Conservation (phyloP, 2,797 vertebrate species). For the Huso huso region DNA sequence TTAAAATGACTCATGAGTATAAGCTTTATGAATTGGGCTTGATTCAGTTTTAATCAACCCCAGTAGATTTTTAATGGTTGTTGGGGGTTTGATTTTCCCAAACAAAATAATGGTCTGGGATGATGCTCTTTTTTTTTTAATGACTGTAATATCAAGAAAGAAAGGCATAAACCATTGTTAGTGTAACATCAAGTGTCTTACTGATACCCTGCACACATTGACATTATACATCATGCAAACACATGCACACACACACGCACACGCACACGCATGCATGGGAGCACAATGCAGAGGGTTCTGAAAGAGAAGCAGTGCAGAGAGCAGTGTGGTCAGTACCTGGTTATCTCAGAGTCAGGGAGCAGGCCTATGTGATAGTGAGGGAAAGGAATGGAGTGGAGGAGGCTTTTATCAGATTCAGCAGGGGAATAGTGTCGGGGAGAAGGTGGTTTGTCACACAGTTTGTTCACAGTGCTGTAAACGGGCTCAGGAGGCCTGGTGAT, state of each 20-base stretch:
- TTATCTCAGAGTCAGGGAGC: slow-evolving; percentile 88
- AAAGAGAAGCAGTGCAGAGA: slow-evolving; percentile 15
- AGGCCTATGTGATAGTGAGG: slow-evolving; percentile 90
- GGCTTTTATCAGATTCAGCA: slow-evolving; percentile 90
- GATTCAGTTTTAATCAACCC: too few species aligned
- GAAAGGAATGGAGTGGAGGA: slow-evolving; percentile 84
- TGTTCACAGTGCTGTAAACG: slow-evolving; percentile 99
- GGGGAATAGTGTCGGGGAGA: slow-evolving; percentile 92
- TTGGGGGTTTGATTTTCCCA: too few species aligned
- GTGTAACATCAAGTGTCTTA: too few species aligned
- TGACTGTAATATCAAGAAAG: too few species aligned
- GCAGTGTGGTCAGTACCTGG: slow-evolving; percentile 71
- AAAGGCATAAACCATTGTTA: too few species aligned
- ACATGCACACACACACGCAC: neutral
- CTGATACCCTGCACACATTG: too few species aligned
- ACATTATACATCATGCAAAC: neutral
- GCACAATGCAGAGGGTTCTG: neutral
- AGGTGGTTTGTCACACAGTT: slow-evolving; percentile 90
- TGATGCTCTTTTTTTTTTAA: too few species aligned
- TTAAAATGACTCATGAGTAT: too few species aligned
- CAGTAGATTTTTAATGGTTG: too few species aligned
- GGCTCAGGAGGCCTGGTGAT: slow-evolving; percentile 87
- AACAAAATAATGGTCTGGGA: too few species aligned
- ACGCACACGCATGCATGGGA: neutral
- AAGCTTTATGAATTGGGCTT: too few species aligned